Conservation (phyloP, 2,797 vertebrate genomes). For the Anguilla pacifica region DNA sequence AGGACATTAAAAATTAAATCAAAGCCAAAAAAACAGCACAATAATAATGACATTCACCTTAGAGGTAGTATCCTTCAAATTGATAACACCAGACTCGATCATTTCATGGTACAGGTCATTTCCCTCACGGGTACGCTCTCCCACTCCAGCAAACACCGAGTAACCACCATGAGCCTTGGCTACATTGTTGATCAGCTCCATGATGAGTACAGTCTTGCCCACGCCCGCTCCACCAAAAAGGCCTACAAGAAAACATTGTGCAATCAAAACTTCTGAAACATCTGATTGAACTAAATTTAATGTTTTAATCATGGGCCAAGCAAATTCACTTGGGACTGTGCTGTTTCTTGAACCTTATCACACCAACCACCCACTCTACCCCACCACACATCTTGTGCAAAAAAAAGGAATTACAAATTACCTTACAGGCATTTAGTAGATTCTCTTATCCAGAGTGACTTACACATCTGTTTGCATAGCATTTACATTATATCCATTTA, state of each 20-base stretch:
- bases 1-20: background rate
- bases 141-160: constrained; percentile 94
- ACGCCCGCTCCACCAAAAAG: constrained; percentile 95
- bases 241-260: constrained; percentile 64
- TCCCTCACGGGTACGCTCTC: constrained; percentile 93
- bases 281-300: no score
- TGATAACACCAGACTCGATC: constrained; percentile 98
- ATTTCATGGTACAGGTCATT: constrained; percentile 98
- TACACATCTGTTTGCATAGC: no score
- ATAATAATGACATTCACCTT: constrained; percentile 74
- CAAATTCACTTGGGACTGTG: no score
- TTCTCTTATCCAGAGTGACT: no score
- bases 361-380: background rate
- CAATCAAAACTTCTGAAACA: background rate
- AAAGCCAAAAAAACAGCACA: background rate
- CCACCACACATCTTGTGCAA: no score
- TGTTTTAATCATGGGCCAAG: no score
- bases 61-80: constrained; percentile 93
- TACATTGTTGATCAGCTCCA: constrained; percentile 98
- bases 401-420: no score
- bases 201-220: constrained; percentile 95
- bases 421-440: no score
- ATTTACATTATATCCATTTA: no score
- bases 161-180: constrained; percentile 98
- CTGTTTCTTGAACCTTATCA: background rate